These are phyloP conservation scores for Monodelphis domestica DNA, from an alignment of 2,797 vertebrate species.

Conservation along the genomic window DNA sequence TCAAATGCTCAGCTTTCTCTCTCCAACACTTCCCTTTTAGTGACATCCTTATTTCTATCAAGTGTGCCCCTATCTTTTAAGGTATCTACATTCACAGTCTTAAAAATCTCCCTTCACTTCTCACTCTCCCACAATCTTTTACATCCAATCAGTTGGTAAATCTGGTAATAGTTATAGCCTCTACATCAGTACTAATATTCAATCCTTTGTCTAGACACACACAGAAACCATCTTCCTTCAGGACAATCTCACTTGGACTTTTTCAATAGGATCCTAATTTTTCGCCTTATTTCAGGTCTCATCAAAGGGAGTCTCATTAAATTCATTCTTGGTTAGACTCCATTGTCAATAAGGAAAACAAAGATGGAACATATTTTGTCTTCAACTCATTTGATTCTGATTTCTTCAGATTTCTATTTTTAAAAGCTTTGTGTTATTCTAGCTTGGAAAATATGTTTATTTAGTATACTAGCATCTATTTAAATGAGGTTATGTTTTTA, in stretches of 20 bases:
- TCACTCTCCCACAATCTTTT: not conserved
- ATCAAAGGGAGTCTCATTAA: too few species aligned
- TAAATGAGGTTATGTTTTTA: too few species aligned
- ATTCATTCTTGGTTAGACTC: too few species aligned
- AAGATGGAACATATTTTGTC: too few species aligned
- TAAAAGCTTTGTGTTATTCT: too few species aligned
- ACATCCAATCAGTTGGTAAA: rapidly evolving
- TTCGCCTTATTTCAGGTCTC: not conserved
- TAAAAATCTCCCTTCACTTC: not conserved
- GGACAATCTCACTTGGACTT: not conserved
- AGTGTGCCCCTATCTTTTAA: not conserved
- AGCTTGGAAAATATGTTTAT: too few species aligned
- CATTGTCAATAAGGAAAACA: too few species aligned
- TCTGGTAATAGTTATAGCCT: not conserved
- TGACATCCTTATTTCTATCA: not conserved
- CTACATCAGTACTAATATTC: not conserved
- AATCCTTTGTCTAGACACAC: not conserved
- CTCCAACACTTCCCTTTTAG: not conserved
- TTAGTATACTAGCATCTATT: too few species aligned
- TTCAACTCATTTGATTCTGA: too few species aligned
- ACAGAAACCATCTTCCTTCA: not conserved
- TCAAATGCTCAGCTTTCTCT: not conserved
- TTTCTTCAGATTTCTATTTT: too few species aligned
- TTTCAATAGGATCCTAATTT: not conserved
- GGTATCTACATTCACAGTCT: not conserved